Conservation (phyloP, 2,797 vertebrate genomes). For the Catostomus latipinnis region DNA sequence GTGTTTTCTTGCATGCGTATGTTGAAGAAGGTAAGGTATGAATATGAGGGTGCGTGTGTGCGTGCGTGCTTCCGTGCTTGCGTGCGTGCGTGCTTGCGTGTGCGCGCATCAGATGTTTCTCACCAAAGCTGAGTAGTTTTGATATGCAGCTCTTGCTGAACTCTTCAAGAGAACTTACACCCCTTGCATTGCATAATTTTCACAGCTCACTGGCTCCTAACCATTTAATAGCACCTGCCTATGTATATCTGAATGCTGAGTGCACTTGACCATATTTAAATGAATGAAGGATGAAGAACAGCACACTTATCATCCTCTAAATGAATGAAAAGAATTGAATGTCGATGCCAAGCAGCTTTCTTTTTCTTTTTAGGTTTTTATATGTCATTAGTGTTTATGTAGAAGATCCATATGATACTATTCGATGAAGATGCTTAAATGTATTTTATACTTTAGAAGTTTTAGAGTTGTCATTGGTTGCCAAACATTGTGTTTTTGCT, state of each 20-base stretch:
- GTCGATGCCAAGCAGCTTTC: constrained; percentile 72
- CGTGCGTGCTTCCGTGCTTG: not conserved
- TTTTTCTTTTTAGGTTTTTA: constrained; percentile 67
- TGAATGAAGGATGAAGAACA: not conserved
- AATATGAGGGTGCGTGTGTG: not conserved
- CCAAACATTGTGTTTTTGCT: constrained; percentile 79
- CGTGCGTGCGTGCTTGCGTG: constrained; percentile 30
- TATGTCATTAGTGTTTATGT: constrained; percentile 77
- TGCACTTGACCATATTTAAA: constrained; percentile 59
- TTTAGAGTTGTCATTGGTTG: constrained; percentile 76
- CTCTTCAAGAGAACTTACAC: constrained; percentile 62
- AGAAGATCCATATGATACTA: constrained; percentile 64
- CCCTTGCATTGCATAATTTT: constrained; percentile 41
- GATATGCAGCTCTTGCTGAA: constrained; percentile 75
- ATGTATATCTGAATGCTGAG: constrained; percentile 72
- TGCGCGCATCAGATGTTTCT: constrained; percentile 52
- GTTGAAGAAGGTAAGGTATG: not conserved
- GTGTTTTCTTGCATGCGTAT: not conserved
- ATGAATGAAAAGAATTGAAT: constrained; percentile 66
- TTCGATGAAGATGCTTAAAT: constrained; percentile 71
- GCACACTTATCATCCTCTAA: too few relatives aligned
- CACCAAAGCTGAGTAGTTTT: constrained; percentile 68
- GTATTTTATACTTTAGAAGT: constrained; percentile 76
- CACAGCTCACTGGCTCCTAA: constrained; percentile 35
- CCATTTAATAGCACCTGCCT: constrained; percentile 57